phyloP scores from a whole-genome alignment of 2,888 invertebrate species.

The Stenurella melanura region DNA sequence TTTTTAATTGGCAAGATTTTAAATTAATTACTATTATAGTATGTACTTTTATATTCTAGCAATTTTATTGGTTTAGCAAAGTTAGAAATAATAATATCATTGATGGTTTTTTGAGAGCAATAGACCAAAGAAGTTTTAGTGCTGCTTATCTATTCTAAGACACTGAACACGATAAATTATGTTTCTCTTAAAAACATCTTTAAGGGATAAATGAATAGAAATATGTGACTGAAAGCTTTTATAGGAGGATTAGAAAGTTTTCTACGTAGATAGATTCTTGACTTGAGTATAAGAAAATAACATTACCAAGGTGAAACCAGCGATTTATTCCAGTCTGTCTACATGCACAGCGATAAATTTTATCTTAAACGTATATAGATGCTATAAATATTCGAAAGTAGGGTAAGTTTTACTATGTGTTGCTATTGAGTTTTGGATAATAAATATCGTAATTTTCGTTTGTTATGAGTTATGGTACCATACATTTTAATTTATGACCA shows the following conservation, averaged over 20 bases:
- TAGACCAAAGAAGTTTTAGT: no score
- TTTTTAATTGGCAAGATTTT: no score
- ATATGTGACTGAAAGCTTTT: neutral
- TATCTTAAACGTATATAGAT: neutral
- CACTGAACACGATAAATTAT: no score
- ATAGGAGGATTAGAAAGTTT: neutral
- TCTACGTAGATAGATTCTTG: neutral
- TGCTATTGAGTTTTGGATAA: neutral
- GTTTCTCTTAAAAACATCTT: no score
- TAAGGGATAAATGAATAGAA: no score
- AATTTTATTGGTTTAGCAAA: no score
- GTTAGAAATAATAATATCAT: no score
- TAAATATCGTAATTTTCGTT: neutral
- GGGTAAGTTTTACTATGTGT: neutral
- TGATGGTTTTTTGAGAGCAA: no score
- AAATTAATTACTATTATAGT: no score
- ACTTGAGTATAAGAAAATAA: neutral
- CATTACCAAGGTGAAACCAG: neutral
- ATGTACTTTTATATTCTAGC: no score
- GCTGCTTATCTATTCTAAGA: no score
- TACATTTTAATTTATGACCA: no score
- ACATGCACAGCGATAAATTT: conserved; percentile 2
- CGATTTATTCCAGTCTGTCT: neutral
- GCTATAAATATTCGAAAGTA: neutral
- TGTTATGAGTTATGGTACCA: neutral